Base-by-base conservation (phyloP, 2,888 invertebrate species). In the Pteria penguin region DNA sequence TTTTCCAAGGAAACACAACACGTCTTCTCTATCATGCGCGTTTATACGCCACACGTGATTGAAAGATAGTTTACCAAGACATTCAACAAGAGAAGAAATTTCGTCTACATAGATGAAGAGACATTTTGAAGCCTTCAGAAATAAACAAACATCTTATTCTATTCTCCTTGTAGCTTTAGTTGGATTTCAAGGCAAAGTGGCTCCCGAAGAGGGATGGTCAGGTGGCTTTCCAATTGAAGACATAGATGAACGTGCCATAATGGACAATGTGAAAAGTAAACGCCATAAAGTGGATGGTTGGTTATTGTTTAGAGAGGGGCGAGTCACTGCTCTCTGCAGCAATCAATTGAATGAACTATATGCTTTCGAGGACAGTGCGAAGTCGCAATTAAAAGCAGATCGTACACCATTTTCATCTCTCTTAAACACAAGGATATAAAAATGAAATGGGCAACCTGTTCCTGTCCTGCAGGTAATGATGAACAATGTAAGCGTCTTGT, bases 231-330 rank as follows among this genome's bases (percentile, higher is more conserved):
- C 24, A 22, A 58, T 57, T 3, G 36, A 31, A 3, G 72, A 76
- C 18, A 72, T 67, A 36, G 76, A 72, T 54, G 72, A 76, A 11
- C 60, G 27, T 14, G 55, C 72, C 31, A 36, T 72, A 0, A 58
- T 58, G 3, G 27, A 71, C n/a, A 65, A 57, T 2, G 27, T 76
- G 1, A 71, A 29, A 22, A 76, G 71, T 4, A 71, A 76, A 27
- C 1, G 75, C 3, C 75, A 76, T 26, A 36, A 70, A 52, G 70
- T 76, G n/a, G 75, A 76, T 33, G 71, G 71, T 3, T 76, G 70
- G 31, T 66, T 66, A 14, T 57, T 76, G 0, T 76, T 65, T 55
- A 27, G 75, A 31, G 67, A 71, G 54, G 66, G 75, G 8, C 71
- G 61, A 71, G 75, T 76, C 18, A 26, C 31, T 22, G 33, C 24